Base-by-base conservation (phyloP, 2,113 vertebrate genomes). In the Cariama cristata region DNA sequence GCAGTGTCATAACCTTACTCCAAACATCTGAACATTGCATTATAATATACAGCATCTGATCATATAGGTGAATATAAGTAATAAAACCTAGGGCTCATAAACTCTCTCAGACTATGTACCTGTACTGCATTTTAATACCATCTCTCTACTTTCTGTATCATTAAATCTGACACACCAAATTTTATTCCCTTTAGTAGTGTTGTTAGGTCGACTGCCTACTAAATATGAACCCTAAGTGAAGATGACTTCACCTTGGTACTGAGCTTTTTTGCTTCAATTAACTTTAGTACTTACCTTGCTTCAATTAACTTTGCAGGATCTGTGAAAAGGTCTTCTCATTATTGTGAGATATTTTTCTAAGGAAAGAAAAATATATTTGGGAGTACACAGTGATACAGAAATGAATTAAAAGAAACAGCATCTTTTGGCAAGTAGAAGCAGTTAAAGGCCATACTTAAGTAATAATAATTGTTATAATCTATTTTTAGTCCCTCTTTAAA, bases 131-230 rank as follows among this genome's bases (percentile, higher is more conserved):
- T 97, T 97, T 98, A 98, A 98, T 97, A 38, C 62, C 50, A 33
- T 86, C 87, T 84, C 74, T 95, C 63, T 62, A 86, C 90, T 96
- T 96, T 95, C 96, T 96, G 82, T 97, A 24, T 92, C 96, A 98
- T 98, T 98, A 98, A 98, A 97, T 95, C 92, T 96, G 91, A 96
- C 97, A 97, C 67, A 86, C 91, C 86, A 96, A 88, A 96, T 98
- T 98, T 97, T 98, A 97, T 98, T 97, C 87, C 95, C 81, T 94
- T 97, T 97, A 97, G 95, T 72, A 4, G 9, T 81, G 71, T 73
- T 97, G 93, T 96, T 97, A 95, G 95, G 88, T 96, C 98, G 97
- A 95, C 96, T 98, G 96, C 81, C 92, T 83, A 87, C 96, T 97
- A 98, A 98, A 98, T 97, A 98, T 86, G 94, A 98, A 77, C 67